Evolutionary conservation across 2,888 invertebrate genomes (phyloP).

Genomic region (Lasioglossum zephyrum): DNA sequence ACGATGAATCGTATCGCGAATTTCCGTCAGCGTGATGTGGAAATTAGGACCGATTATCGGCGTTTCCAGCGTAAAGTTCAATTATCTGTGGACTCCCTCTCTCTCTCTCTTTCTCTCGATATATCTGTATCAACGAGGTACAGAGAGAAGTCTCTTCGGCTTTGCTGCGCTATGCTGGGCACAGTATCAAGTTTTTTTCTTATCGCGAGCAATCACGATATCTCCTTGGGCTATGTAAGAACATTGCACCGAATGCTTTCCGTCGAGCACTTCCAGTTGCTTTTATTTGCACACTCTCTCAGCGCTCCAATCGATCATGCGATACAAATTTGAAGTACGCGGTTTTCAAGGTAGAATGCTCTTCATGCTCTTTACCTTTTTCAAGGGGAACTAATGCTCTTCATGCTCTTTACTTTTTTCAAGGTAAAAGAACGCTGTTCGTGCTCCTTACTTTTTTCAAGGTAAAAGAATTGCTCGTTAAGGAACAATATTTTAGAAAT

Average conservation of each 20-base stretch:
- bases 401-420: too few species aligned
- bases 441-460: too few species aligned
- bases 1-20: slow-evolving; percentile 23
- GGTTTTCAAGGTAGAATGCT: too few species aligned
- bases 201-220: neutral
- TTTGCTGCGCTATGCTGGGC: neutral
- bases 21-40: slow-evolving; percentile 3
- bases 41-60: slow-evolving; percentile 32
- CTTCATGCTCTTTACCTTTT: too few species aligned
- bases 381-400: too few species aligned
- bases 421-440: too few species aligned
- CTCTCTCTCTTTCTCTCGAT: slow-evolving; percentile 7
- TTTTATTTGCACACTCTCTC: neutral
- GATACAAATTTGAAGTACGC: too few species aligned
- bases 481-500: too few species aligned
- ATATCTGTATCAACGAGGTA: neutral
- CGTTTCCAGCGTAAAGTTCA: slow-evolving; percentile 32
- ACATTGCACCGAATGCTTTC: neutral
- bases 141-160: neutral
- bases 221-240: neutral
- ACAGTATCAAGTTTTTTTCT: neutral
- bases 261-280: neutral
- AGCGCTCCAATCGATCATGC: neutral
- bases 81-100: slow-evolving; percentile 25
- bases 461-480: too few species aligned